A percentile compares a stretch with the other conserved stretches of the same genome.
Evolutionary conservation across 2,113 vertebrate genomes (phyloP).

Genomic region (Campylorhamphus procurvoides): DNA sequence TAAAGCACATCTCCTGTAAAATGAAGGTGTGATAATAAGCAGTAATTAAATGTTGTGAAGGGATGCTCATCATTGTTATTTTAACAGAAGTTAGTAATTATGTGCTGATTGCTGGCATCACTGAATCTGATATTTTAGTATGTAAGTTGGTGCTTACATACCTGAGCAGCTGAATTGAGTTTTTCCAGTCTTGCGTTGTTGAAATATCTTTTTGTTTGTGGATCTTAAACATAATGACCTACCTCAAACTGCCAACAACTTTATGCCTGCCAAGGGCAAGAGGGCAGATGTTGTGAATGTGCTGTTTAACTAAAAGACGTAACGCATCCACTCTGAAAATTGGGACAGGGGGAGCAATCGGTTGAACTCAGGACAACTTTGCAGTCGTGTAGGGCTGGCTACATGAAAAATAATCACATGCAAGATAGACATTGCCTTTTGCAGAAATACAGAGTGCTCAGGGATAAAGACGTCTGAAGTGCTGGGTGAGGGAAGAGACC

Average conservation of each 20-base stretch:
- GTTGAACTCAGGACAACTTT: background rate
- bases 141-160: background rate
- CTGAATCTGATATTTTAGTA: background rate
- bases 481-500: background rate
- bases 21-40: constrained; percentile 20
- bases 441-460: background rate
- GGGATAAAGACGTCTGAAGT: background rate
- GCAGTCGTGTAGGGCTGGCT: background rate
- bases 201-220: background rate
- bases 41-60: background rate
- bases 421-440: background rate
- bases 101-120: background rate
- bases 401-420: background rate
- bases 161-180: background rate
- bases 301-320: background rate
- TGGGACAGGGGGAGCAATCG: background rate
- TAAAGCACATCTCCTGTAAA: background rate
- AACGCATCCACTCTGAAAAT: background rate
- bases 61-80: background rate
- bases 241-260: background rate
- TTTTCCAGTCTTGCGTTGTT: background rate
- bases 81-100: constrained; percentile 28
- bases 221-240: background rate
- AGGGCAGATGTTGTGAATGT: background rate
- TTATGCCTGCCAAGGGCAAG: background rate